These are phyloP conservation scores for Epizoanthus illoricatus DNA, from an alignment of 92 coral and sea anemone species.

Conservation along the genomic window DNA sequence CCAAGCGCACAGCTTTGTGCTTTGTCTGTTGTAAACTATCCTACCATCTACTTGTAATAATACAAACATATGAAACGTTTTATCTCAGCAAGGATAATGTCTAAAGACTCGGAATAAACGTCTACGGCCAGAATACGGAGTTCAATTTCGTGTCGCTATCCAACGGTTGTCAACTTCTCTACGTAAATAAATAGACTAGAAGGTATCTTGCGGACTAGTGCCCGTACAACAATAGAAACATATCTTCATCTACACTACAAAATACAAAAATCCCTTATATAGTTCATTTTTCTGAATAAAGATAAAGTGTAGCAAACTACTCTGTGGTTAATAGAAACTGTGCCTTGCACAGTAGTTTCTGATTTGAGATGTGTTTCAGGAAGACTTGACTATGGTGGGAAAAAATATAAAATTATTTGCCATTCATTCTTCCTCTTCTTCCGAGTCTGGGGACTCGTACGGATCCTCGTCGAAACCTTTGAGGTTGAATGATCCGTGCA, in stretches of 20 bases:
- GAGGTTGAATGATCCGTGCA: slow-evolving; percentile 85
- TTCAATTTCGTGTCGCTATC: not conserved
- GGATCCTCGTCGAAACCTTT: slow-evolving; percentile 83
- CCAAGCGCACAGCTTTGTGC: not conserved
- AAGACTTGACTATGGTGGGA: not conserved
- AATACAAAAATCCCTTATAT: not conserved
- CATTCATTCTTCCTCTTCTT: slow-evolving; percentile 62
- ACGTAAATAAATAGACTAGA: slow-evolving; percentile 17
- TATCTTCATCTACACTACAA: slow-evolving; percentile 4
- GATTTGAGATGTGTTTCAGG: not conserved
- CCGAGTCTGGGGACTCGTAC: slow-evolving; percentile 86
- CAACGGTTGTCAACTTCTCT: not conserved
- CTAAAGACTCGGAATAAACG: not conserved
- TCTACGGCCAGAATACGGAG: not conserved
- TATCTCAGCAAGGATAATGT: not conserved
- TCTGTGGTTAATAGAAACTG: slow-evolving; percentile 5
- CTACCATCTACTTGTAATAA: not conserved
- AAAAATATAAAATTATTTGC: not conserved
- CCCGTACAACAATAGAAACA: not conserved
- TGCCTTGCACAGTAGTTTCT: slow-evolving; percentile 24
- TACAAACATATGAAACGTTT: slow-evolving; percentile 10
- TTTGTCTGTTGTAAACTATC: not conserved
- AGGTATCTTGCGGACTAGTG: not conserved
- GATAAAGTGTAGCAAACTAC: not conserved
- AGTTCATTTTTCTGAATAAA: slow-evolving; percentile 5